These are phyloP conservation scores for Siderastrea siderea DNA, from an alignment of 92 coral and sea anemone species.

Conservation along the genomic window DNA sequence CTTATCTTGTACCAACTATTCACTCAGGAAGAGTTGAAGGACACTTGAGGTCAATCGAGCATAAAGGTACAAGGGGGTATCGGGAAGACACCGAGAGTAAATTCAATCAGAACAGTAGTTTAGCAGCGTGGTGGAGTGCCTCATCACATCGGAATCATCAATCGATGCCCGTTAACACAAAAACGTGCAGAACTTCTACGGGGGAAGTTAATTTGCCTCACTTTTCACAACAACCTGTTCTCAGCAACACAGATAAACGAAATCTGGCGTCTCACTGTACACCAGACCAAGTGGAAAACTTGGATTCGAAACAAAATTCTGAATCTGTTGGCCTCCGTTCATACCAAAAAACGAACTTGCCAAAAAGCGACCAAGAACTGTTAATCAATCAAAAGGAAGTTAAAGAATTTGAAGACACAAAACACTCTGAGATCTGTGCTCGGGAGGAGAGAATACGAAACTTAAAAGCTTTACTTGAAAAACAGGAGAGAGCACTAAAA, in stretches of 20 bases:
- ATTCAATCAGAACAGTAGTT: neutral
- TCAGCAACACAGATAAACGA: neutral
- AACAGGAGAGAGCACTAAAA: slow-evolving; percentile 28
- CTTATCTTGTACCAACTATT: neutral
- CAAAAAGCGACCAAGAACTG: neutral
- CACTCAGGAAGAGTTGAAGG: neutral
- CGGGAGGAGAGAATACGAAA: slow-evolving; percentile 33
- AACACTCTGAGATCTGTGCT: neutral
- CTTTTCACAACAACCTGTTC: neutral
- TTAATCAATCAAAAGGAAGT: neutral
- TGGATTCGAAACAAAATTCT: neutral
- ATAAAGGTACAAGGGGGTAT: no score
- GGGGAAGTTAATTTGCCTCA: neutral
- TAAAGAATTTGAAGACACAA: neutral
- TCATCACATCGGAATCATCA: neutral
- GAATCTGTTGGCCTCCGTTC: neutral
- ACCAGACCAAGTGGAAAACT: neutral
- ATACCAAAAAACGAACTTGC: neutral
- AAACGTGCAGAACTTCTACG: neutral
- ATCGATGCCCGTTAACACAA: neutral
- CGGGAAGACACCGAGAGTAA: neutral
- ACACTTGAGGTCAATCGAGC: neutral
- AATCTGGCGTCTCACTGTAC: neutral
- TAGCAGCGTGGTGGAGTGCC: neutral
- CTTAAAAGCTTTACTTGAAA: slow-evolving; percentile 9